A percentile compares a stretch with the other conserved stretches of the same genome.
phyloP scores from a whole-genome alignment of 2,797 vertebrate species.

The Enteromius viviparus region DNA sequence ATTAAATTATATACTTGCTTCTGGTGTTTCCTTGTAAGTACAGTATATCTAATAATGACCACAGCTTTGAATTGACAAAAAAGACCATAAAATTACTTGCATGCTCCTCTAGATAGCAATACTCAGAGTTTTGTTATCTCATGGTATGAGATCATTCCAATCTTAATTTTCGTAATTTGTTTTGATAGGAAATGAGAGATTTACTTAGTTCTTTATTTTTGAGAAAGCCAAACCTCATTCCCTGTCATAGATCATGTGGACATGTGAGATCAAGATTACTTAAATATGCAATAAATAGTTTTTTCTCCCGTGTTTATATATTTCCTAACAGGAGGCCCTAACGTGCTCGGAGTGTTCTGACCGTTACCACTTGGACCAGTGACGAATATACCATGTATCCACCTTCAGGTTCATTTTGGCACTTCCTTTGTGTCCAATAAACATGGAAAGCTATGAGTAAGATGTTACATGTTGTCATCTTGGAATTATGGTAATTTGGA shows the following conservation, averaged over 20 bases:
- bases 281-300: neutral
- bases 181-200: neutral
- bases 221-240: neutral
- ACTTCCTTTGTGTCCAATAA: too few relatives aligned
- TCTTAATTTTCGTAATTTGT: neutral
- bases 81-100: neutral
- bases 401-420: too few relatives aligned
- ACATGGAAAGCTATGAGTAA: too few relatives aligned
- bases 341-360: too few relatives aligned
- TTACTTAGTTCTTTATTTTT: neutral
- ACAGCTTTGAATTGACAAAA: neutral
- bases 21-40: neutral
- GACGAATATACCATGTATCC: too few relatives aligned
- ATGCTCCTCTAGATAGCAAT: neutral
- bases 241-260: neutral
- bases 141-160: neutral
- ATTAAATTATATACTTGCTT: neutral
- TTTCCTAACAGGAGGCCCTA: neutral
- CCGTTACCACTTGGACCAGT: too few relatives aligned
- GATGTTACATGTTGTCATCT: too few relatives aligned
- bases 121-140: neutral
- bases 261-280: neutral
- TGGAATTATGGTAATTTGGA: too few relatives aligned
- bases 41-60: neutral
- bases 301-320: neutral